Base-by-base conservation (phyloP, 2,888 invertebrate species). In the Acronicta alni region DNA sequence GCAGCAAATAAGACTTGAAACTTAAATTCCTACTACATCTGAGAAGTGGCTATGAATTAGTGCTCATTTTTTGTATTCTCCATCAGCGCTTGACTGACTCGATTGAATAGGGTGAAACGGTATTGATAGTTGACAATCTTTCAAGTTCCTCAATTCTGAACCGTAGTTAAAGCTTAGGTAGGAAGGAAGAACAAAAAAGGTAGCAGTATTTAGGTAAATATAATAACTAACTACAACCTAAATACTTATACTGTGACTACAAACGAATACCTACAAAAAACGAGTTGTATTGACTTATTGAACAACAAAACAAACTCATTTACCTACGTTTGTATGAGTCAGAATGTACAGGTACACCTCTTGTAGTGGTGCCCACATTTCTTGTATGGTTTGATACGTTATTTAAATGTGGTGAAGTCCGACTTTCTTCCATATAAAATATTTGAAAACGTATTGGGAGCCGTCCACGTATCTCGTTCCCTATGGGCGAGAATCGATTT, bases 311-410 rank as follows among this genome's bases (percentile, higher is more conserved):
- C 20, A 46, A 39, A 58, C n/a, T 43, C 20, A 49, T 70, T 69
- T 72, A 72, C 72, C 52, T 53, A 67, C 68, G 37, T 42, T 10
- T 30, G 63, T 17, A 15, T 32, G 42, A 18, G 9, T 43, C 39
- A 15, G 66, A 55, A 35, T 43, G 59, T 16, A 35, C 20, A 17
- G 45, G 59, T 16, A 37, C 30, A 17, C 17, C 37, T 49, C 45
- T 59, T 48, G 70, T 9, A 17, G 20, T 6, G 15, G 17, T 32
- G 12, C 6, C 47, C n/a, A 17, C 10, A 37, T 10, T 42, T 23
- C 26, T 14, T 18, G 53, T 44, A 15, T n/a, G 18, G 16, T 17
- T 57, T 5, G 20, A 9, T 18, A 15, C 15, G 26, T 14, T 39
- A 43, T 26, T 16, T 4, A 3, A 23, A 26, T 32, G 30, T 1